A percentile compares a stretch with the other conserved stretches of the same genome.
These are phyloP conservation scores for Ariolimax columbianus DNA, from an alignment of 2,888 invertebrate genomes.

Conservation along the genomic window DNA sequence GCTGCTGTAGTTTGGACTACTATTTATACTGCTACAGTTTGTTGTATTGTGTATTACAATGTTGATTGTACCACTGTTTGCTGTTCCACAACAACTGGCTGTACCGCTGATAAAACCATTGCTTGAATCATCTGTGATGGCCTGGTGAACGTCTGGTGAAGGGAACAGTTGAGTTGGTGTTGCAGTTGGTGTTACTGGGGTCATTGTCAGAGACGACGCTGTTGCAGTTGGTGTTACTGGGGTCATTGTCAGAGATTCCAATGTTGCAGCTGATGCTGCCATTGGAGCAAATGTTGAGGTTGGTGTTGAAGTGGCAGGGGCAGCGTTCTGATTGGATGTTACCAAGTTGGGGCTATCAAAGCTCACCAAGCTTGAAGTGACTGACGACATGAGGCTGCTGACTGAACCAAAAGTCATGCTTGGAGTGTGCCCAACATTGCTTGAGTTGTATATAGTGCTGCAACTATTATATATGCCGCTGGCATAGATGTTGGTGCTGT, in stretches of 20 bases:
- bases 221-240: background rate
- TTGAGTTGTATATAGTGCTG: background rate
- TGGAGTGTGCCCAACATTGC: background rate
- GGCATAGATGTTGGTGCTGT: background rate
- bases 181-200: background rate
- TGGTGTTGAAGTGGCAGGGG: background rate
- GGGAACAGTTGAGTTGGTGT: background rate
- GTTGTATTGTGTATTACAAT: background rate
- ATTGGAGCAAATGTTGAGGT: background rate
- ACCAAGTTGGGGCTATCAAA: background rate
- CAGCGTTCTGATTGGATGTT: background rate
- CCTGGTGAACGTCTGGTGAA: background rate
- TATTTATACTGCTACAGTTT: background rate
- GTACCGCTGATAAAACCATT: background rate
- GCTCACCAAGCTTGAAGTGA: background rate
- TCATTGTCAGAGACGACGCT: background rate
- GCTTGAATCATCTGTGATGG: background rate
- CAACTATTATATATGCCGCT: background rate
- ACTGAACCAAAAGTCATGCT: constrained; percentile 26
- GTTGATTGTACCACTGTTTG: background rate
- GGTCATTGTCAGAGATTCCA: background rate
- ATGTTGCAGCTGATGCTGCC: background rate
- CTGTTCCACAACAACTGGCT: background rate
- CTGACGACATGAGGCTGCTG: constrained; percentile 17
- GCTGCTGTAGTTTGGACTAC: too few species aligned